These are phyloP conservation scores for Prionace glauca DNA, from an alignment of 2,797 vertebrate genomes.

Conservation along the genomic window DNA sequence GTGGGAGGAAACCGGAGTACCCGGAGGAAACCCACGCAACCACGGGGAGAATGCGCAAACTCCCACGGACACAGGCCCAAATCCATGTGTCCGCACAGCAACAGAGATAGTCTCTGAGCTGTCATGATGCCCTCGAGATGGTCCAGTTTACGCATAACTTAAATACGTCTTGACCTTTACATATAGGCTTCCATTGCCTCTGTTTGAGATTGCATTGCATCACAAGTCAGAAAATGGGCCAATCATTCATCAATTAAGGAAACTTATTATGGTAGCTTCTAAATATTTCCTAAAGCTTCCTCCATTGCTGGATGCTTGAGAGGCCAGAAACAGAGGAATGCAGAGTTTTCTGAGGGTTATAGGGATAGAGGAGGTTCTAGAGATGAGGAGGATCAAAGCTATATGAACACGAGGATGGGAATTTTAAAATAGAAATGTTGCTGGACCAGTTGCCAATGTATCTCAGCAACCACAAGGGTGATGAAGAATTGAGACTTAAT, in stretches of 20 bases:
- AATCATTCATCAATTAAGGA: background rate
- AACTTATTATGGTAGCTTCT: background rate
- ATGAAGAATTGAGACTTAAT: no score
- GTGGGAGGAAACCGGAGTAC: no score
- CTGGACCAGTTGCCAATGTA: background rate
- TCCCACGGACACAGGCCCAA: no score
- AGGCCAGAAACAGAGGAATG: no score
- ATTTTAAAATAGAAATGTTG: background rate
- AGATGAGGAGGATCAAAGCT: background rate
- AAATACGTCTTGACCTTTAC: background rate
- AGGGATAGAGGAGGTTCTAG: background rate
- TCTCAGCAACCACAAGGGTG: background rate
- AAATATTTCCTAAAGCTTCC: background rate
- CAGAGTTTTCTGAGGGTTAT: background rate
- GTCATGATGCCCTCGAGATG: no score
- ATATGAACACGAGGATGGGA: background rate
- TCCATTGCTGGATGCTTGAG: background rate
- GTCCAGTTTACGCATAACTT: no score
- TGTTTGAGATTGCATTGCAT: background rate
- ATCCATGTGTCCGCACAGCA: no score
- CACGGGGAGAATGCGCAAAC: no score
- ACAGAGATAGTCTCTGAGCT: no score
- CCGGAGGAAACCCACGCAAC: no score
- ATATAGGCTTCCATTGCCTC: background rate
- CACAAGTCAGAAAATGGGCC: background rate